Evolutionary conservation across 2,888 invertebrate genomes (phyloP).

Genomic region (Sphaerophoria rueppellii): DNA sequence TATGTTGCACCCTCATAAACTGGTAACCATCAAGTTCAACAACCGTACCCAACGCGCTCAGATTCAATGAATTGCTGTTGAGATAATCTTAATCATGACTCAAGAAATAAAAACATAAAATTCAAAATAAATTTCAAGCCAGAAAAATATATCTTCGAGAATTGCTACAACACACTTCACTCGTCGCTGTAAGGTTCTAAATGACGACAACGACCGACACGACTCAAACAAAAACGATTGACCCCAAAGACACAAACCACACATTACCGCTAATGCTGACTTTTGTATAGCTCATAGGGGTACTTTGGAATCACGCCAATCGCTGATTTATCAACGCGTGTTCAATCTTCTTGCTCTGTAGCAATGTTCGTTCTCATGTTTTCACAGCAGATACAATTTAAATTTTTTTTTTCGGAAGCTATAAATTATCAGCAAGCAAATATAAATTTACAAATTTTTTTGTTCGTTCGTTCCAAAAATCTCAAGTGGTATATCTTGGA

Average conservation of each 20-base stretch:
- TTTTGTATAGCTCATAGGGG: slow-evolving; percentile 5
- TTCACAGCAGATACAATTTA: slow-evolving; percentile 37
- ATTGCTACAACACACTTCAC: too few relatives aligned
- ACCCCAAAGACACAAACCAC: slow-evolving; percentile 18
- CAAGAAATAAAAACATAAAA: too few relatives aligned
- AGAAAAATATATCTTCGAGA: too few relatives aligned
- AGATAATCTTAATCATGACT: too few relatives aligned
- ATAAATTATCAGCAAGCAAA: slow-evolving; percentile 64
- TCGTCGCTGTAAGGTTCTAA: neutral
- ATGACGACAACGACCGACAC: neutral
- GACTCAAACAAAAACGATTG: slow-evolving; percentile 2
- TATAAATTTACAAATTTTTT: neutral
- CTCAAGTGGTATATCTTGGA: slow-evolving; percentile 56
- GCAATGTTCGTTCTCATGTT: neutral
- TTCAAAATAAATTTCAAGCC: too few relatives aligned
- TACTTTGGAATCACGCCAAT: slow-evolving; percentile 53
- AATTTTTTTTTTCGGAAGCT: slow-evolving; percentile 63
- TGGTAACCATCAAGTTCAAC: too few relatives aligned
- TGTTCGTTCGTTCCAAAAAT: slow-evolving; percentile 33
- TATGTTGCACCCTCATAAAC: too few relatives aligned
- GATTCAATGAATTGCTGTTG: too few relatives aligned
- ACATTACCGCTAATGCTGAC: neutral
- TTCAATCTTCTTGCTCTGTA: slow-evolving; percentile 5
- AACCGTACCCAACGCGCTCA: too few relatives aligned
- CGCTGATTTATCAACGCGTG: slow-evolving; percentile 64